Percentiles rank a stretch among this genome's conserved stretches.
Evolutionary conservation across 2,888 invertebrate species (phyloP).

Genomic region (Nomada goodeniana): DNA sequence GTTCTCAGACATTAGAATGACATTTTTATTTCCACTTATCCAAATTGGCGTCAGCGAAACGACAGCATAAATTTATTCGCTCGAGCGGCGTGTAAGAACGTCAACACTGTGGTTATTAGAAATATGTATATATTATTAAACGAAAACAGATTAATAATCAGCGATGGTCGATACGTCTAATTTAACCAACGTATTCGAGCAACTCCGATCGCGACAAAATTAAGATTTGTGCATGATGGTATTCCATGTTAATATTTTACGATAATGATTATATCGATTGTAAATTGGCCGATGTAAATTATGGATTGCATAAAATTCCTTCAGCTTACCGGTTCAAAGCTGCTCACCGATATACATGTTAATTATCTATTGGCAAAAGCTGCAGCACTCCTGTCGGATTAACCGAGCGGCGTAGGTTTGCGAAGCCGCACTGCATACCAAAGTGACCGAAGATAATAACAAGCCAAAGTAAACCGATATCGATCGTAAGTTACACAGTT

Average conservation of each 20-base stretch:
- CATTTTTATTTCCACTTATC: slow-evolving; percentile 74
- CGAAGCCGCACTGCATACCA: slow-evolving; percentile 33
- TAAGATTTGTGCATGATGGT: neutral
- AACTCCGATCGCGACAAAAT: too few species aligned
- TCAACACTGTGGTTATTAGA: neutral
- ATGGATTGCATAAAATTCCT: slow-evolving; percentile 13
- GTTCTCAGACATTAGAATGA: slow-evolving; percentile 57
- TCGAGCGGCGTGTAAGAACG: neutral
- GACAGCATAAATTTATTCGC: slow-evolving; percentile 7
- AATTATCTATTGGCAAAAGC: slow-evolving; percentile 36
- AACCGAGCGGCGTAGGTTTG: slow-evolving; percentile 28
- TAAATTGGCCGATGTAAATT: neutral
- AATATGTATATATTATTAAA: too few species aligned
- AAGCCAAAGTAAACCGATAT: slow-evolving; percentile 47
- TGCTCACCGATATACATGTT: slow-evolving; percentile 48
- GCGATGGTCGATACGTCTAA: too few species aligned
- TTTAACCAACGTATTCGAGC: too few species aligned
- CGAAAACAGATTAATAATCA: too few species aligned
- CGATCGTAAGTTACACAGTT: slow-evolving; percentile 34
- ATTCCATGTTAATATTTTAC: neutral
- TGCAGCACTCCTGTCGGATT: slow-evolving; percentile 1
- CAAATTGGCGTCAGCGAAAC: slow-evolving; percentile 48
- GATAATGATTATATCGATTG: neutral
- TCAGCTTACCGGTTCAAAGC: slow-evolving; percentile 23
- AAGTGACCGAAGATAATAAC: slow-evolving; percentile 44